phyloP scores from a whole-genome alignment of 2,797 vertebrate genomes.

The Semaprochilodus insignis region DNA sequence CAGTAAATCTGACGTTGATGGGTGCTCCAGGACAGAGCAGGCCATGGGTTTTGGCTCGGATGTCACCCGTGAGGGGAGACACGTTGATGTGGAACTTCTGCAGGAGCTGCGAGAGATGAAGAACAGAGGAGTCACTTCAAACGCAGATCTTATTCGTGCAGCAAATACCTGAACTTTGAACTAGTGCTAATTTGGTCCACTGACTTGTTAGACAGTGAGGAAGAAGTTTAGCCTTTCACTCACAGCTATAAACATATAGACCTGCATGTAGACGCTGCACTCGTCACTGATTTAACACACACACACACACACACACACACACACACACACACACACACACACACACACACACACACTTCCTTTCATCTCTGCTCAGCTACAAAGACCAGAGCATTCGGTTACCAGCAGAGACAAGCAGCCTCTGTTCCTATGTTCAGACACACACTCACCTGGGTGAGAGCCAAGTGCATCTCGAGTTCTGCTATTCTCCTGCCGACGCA shows the following conservation, averaged over 20 bases:
- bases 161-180: not conserved
- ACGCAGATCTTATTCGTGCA: not conserved
- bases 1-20: slow-evolving; percentile 85
- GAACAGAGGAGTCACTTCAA: slow-evolving; percentile 19
- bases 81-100: slow-evolving; percentile 84
- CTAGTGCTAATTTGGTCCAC: not conserved
- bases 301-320: too few relatives aligned
- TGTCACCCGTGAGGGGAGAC: slow-evolving; percentile 76
- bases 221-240: too few relatives aligned
- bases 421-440: not conserved
- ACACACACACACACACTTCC: not conserved
- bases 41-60: slow-evolving; percentile 88
- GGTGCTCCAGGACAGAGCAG: slow-evolving; percentile 83
- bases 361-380: not conserved
- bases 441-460: slow-evolving; percentile 82
- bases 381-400: not conserved
- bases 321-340: too few relatives aligned
- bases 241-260: too few relatives aligned
- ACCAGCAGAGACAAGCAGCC: not conserved
- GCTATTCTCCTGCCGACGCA: slow-evolving; percentile 90
- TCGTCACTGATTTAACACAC: too few relatives aligned
- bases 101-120: slow-evolving; percentile 81
- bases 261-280: too few relatives aligned
- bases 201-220: not conserved
- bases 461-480: slow-evolving; percentile 90